Percentiles rank a stretch among this genome's conserved stretches.
Conservation (phyloP, 1,140 invertebrate species). For the Lithobius niger region DNA sequence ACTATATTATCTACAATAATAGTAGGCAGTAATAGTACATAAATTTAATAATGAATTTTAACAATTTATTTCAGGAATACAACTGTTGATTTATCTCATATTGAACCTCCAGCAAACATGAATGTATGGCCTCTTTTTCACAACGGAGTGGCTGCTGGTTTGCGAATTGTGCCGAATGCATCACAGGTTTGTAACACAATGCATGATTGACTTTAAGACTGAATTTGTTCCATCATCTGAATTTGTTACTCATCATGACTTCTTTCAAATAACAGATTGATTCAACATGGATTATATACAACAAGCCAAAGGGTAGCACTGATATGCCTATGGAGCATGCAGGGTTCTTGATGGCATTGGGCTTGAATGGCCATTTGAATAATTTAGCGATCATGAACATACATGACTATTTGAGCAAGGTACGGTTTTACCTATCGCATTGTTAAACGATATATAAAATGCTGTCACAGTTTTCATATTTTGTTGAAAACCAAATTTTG, state of each 20-base stretch:
- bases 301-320: constrained; percentile 58
- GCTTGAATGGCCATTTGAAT: constrained; percentile 78
- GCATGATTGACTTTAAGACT: background rate
- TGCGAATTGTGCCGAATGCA: constrained; percentile 31
- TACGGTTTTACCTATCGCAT: too few relatives aligned
- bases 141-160: constrained; percentile 89
- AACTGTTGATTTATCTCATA: constrained; percentile 70
- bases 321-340: constrained; percentile 75
- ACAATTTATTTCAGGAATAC: constrained; percentile 47
- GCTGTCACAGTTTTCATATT: too few relatives aligned
- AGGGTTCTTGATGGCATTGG: constrained; percentile 85
- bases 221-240: background rate
- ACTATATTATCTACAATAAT: too few relatives aligned
- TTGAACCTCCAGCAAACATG: constrained; percentile 77
- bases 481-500: too few relatives aligned
- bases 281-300: constrained; percentile 86
- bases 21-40: too few relatives aligned
- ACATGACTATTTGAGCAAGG: constrained; percentile 77
- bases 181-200: constrained; percentile 9
- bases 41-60: too few relatives aligned
- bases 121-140: constrained; percentile 90
- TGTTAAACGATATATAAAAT: too few relatives aligned
- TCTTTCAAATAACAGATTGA: constrained; percentile 45
- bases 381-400: constrained; percentile 71
- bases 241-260: background rate